phyloP scores from a whole-genome alignment of 2,797 vertebrate genomes.

The Cossypha polioptera region DNA sequence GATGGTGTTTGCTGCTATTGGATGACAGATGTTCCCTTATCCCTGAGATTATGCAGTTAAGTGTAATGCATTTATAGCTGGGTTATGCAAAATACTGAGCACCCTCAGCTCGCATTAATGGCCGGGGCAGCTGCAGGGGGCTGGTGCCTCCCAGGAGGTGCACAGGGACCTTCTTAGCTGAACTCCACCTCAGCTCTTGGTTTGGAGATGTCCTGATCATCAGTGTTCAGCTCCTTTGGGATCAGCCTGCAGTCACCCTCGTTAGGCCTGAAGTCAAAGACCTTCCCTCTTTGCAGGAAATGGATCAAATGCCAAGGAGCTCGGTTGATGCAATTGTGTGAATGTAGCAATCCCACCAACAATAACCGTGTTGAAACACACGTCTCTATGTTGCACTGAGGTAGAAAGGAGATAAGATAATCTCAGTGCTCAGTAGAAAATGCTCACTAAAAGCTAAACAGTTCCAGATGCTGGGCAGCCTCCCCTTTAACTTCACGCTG shows the following conservation, averaged over 20 bases:
- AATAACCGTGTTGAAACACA: background rate
- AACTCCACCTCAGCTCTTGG: background rate
- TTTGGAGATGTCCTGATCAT: background rate
- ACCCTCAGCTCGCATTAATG: background rate
- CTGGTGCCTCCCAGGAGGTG: background rate
- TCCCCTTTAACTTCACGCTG: background rate
- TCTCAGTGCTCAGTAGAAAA: background rate
- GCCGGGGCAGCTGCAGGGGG: background rate
- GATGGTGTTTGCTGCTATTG: conserved; percentile 27
- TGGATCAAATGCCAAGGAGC: background rate
- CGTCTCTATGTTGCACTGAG: background rate
- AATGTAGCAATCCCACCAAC: background rate
- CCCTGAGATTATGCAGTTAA: background rate
- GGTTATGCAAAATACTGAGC: background rate
- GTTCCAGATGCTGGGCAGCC: background rate
- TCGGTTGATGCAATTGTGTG: background rate
- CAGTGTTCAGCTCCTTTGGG: background rate
- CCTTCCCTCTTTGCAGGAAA: background rate
- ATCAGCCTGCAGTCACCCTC: background rate
- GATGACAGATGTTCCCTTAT: conserved; percentile 36
- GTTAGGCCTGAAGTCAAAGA: background rate
- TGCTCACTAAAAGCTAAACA: background rate
- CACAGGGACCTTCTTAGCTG: background rate
- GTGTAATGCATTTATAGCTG: background rate
- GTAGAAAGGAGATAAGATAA: background rate